phyloP scores from a whole-genome alignment of 2,797 vertebrate genomes.

The Stomatorhinus walkeri region DNA sequence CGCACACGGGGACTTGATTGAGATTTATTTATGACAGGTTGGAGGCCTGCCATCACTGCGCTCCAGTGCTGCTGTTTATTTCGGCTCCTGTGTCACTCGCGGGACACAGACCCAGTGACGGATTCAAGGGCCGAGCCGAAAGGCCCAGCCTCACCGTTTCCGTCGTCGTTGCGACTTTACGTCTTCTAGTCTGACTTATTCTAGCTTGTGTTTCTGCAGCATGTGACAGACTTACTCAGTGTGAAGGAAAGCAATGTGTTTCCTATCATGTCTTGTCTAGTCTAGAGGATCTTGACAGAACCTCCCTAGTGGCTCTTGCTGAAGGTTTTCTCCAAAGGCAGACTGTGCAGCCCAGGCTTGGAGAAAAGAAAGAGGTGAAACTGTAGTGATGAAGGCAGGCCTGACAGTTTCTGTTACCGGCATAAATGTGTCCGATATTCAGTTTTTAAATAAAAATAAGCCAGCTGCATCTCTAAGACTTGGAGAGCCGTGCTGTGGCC shows the following conservation, averaged over 20 bases:
- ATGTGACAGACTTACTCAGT: neutral
- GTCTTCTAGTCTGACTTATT: neutral
- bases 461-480: neutral
- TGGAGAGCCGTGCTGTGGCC: neutral
- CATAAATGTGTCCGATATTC: neutral
- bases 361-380: neutral
- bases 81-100: neutral
- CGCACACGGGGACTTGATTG: neutral
- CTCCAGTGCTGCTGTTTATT: neutral
- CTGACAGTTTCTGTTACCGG: neutral
- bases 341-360: neutral
- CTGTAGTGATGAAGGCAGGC: neutral
- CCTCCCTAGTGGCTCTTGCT: neutral
- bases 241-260: neutral
- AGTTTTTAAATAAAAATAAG: neutral
- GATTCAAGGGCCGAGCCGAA: neutral
- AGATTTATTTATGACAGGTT: conserved; percentile 13
- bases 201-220: neutral
- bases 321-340: neutral
- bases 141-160: neutral
- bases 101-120: neutral
- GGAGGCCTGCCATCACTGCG: neutral
- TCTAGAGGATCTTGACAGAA: neutral
- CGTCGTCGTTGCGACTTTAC: neutral
- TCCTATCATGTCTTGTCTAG: neutral